Percentiles rank a stretch among this genome's conserved stretches.
Conservation (phyloP, 2,888 invertebrate species). For the Schizotus pectinicornis region DNA sequence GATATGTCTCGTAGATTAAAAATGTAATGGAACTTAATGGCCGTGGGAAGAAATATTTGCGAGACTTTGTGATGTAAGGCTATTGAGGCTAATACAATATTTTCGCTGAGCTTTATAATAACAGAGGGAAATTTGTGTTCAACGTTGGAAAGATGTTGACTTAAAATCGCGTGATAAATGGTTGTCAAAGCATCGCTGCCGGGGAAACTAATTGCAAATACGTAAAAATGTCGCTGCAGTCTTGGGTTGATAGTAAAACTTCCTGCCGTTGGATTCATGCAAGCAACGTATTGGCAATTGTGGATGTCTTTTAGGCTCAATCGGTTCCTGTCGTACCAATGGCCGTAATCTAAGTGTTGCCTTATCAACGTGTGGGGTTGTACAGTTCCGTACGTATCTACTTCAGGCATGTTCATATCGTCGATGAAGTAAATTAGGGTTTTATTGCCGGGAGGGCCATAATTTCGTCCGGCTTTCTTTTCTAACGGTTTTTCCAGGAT, state of each 20-base stretch:
- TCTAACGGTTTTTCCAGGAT: slow-evolving; percentile 93
- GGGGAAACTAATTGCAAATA: slow-evolving; percentile 82
- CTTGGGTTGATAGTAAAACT: slow-evolving; percentile 96
- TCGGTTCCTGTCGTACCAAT: slow-evolving; percentile 93
- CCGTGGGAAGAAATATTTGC: slow-evolving; percentile 91
- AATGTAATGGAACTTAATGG: slow-evolving; percentile 95
- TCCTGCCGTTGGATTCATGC: slow-evolving; percentile 98
- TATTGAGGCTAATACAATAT: slow-evolving; percentile 82
- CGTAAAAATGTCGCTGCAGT: slow-evolving; percentile 88
- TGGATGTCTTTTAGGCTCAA: slow-evolving; percentile 92
- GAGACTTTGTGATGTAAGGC: slow-evolving; percentile 85
- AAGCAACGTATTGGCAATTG: slow-evolving; percentile 95
- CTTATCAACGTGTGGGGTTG: slow-evolving; percentile 95
- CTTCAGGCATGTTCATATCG: slow-evolving; percentile 98
- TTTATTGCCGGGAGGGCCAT: slow-evolving; percentile 94
- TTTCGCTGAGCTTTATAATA: slow-evolving; percentile 72
- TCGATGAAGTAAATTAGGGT: slow-evolving; percentile 94
- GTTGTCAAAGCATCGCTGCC: slow-evolving; percentile 81
- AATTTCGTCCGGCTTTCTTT: slow-evolving; percentile 94
- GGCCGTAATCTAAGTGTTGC: slow-evolving; percentile 94
- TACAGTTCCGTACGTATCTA: slow-evolving; percentile 88
- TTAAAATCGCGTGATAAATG: slow-evolving; percentile 88
- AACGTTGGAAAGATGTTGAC: slow-evolving; percentile 82
- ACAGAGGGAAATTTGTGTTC: slow-evolving; percentile 78
- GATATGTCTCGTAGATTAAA: slow-evolving; percentile 95